Percentiles rank a stretch among this genome's conserved stretches.
These are phyloP conservation scores for Oligia strigilis DNA, from an alignment of 2,888 invertebrate species.

Conservation along the genomic window DNA sequence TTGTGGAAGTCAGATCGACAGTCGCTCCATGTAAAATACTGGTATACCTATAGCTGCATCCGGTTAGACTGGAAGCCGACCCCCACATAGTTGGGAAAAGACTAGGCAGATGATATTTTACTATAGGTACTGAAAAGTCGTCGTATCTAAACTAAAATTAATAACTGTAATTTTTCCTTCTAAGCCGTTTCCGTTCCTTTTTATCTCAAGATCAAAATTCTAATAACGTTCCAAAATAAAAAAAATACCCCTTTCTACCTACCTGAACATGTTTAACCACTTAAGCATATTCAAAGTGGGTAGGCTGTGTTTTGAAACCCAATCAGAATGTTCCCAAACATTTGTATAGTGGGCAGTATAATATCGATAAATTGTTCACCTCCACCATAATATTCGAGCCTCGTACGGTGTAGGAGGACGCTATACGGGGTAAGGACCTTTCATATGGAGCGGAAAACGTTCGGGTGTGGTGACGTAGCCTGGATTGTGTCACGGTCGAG, in stretches of 20 bases:
- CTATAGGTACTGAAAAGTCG: not conserved
- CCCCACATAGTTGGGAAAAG: no score
- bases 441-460: slow-evolving; percentile 31
- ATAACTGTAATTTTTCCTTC: not conserved
- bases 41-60: no score
- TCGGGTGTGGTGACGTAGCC: not conserved
- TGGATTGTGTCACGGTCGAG: not conserved
- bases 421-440: slow-evolving; percentile 55
- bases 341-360: slow-evolving; percentile 70
- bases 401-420: slow-evolving; percentile 68
- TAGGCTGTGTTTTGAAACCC: slow-evolving; percentile 69
- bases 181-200: not conserved
- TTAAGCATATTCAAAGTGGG: slow-evolving; percentile 59
- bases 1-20: no score
- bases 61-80: no score
- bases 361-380: slow-evolving; percentile 81
- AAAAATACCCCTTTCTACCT: slow-evolving; percentile 12
- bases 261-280: slow-evolving; percentile 70
- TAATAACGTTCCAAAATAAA: slow-evolving; percentile 4
- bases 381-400: slow-evolving; percentile 74
- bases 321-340: slow-evolving; percentile 72
- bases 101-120: no score
- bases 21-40: no score
- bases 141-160: not conserved
- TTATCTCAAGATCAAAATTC: not conserved